Evolutionary conservation across 2,113 vertebrate genomes (phyloP), one percentile per base, ranked within the genome.

Genomic region (Rattus rattus): DNA sequence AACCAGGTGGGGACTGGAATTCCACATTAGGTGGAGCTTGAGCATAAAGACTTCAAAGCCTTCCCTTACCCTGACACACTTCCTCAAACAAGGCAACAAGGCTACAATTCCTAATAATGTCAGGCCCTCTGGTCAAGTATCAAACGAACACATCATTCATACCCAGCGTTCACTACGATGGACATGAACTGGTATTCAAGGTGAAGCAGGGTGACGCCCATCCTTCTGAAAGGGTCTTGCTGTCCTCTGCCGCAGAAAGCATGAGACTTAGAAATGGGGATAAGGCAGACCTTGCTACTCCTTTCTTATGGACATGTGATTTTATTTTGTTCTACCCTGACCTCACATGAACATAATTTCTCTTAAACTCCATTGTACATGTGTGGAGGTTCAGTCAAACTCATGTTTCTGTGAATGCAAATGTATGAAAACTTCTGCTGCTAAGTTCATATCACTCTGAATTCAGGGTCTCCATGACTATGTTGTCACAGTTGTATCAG

Each of bases 221-320:
- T 36, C 20, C 56, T 59, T 81, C 24, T 70, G 9, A 12, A 22
- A 77, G 12, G 1, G 4, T 14, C 12, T 33, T 52, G 59, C 11
- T 63, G 1, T 12, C 49, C 1, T 72, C 1, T 63, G 47, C 12
- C 67, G 12, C 54, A 84, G 19, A 10, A 28, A 9, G 0, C 47
- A 43, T 5, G 17, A 33, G 6, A 3, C 16, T 11, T 20, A n/a
- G 8, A 14, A 20, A 65, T 1, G 2, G 49, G 20, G 7, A 17
- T 59, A 76, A 28, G 7, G 59, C 4, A 75, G 10, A 79, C n/a
- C 0, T 70, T 86, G 24, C 4, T 70, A 16, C 52, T 47, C 7
- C 16, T 43, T 47, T 39, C 43, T 95, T 39, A 14, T 84, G n/a
- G 56, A 28, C 36, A 43, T 84, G 17, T 84, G 4, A 26, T 39